A percentile compares a stretch with the other conserved stretches of the same genome.
These are phyloP conservation scores for Glaucidium brasilianum DNA, from an alignment of 2,113 vertebrate species.

Conservation along the genomic window DNA sequence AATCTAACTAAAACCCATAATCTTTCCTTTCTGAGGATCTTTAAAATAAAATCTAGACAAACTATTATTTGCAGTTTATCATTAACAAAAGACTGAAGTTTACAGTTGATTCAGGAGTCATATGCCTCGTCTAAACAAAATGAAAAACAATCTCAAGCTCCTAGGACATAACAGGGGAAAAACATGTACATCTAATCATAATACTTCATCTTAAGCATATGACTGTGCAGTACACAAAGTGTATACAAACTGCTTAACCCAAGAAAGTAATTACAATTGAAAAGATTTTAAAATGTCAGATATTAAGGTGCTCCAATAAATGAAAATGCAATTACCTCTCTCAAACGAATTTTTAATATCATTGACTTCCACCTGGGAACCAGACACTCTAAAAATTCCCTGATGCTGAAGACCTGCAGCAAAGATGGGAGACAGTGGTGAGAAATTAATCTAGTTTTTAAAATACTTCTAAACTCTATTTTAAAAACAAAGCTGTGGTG, in stretches of 20 bases:
- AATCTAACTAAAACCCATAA: not conserved
- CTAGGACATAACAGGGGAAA: not conserved
- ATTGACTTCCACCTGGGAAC: constrained; percentile 97
- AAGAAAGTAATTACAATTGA: constrained; percentile 16
- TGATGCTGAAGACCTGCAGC: constrained; percentile 94
- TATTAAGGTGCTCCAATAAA: constrained; percentile 7
- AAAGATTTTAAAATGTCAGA: not conserved
- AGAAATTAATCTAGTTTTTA: not conserved
- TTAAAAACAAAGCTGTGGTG: not conserved
- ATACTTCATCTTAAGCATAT: not conserved
- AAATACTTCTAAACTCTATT: not conserved
- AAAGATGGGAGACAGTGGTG: not conserved
- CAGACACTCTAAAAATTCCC: constrained; percentile 96
- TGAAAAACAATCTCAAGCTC: not conserved
- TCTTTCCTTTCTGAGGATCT: not conserved
- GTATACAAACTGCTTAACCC: not conserved
- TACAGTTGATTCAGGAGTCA: not conserved
- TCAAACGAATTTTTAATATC: constrained; percentile 99
- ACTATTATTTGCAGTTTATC: not conserved
- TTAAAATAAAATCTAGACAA: not conserved
- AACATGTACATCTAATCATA: not conserved
- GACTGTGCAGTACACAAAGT: not conserved
- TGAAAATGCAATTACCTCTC: constrained; percentile 83
- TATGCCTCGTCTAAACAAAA: not conserved
- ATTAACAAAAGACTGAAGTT: not conserved